Conservation (phyloP, 2,797 vertebrate species). For the Ceryle rudis region DNA sequence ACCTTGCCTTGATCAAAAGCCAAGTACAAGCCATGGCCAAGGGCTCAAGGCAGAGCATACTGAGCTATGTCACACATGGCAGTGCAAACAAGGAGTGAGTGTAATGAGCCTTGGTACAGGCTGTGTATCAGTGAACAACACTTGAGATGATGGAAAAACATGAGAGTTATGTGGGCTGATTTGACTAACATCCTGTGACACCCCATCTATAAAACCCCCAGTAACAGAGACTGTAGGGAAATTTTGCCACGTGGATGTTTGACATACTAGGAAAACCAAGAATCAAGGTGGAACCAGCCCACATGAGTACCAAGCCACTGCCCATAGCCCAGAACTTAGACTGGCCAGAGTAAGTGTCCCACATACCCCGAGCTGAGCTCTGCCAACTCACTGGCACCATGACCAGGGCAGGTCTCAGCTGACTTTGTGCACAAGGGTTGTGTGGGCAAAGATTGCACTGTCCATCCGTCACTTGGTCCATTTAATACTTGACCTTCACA, state of each 20-base stretch:
- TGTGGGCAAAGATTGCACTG: background rate
- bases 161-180: background rate
- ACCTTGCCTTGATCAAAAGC: background rate
- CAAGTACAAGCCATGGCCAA: background rate
- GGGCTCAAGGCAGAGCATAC: background rate
- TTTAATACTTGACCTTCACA: background rate
- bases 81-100: background rate
- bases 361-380: fast-evolving
- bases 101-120: background rate
- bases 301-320: background rate
- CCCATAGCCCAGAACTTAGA: background rate
- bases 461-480: background rate
- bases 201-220: background rate
- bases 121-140: background rate
- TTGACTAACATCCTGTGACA: background rate
- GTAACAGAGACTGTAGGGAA: background rate
- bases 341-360: background rate
- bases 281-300: background rate
- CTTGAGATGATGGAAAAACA: background rate
- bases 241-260: fast-evolving
- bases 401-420: background rate
- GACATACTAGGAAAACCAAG: background rate
- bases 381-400: fast-evolving
- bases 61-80: background rate
- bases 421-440: fast-evolving